Percentiles rank a stretch among this genome's conserved stretches.
phyloP scores from a whole-genome alignment of 2,113 vertebrate genomes.

The Odobenus rosmarus region DNA sequence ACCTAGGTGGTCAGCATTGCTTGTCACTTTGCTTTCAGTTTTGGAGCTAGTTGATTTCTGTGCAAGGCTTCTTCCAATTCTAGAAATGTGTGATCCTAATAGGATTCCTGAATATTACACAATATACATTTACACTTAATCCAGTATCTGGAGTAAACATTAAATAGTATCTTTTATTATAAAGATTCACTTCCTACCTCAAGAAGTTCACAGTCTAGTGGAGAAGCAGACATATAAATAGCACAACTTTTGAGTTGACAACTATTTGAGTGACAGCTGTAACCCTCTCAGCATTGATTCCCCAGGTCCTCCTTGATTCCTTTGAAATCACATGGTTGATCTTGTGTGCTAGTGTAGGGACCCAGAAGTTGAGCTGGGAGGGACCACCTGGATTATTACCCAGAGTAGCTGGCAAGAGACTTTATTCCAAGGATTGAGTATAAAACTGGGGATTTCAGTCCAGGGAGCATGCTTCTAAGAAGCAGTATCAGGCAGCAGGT shows the following conservation, averaged over 20 bases:
- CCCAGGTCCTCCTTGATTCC: neutral
- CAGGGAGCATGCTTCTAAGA: neutral
- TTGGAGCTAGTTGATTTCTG: neutral
- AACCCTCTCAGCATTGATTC: neutral
- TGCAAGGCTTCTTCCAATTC: neutral
- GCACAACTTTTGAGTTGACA: neutral
- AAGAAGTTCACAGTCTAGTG: neutral
- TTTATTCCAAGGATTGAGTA: neutral
- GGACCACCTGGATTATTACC: neutral
- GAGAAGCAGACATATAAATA: neutral
- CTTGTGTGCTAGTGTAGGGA: neutral
- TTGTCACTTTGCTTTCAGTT: neutral
- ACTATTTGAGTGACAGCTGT: neutral
- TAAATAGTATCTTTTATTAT: neutral
- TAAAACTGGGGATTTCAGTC: neutral
- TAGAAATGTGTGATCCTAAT: neutral
- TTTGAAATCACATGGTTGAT: neutral
- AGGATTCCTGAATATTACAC: neutral
- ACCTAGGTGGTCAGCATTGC: neutral
- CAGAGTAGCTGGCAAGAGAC: neutral
- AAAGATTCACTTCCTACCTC: neutral
- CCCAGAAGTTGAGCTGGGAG: neutral
- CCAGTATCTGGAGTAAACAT: neutral
- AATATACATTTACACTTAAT: neutral
- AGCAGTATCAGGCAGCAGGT: neutral